Evolutionary conservation across 2,888 invertebrate species (phyloP).

Genomic region (Chloromyia formosa): DNA sequence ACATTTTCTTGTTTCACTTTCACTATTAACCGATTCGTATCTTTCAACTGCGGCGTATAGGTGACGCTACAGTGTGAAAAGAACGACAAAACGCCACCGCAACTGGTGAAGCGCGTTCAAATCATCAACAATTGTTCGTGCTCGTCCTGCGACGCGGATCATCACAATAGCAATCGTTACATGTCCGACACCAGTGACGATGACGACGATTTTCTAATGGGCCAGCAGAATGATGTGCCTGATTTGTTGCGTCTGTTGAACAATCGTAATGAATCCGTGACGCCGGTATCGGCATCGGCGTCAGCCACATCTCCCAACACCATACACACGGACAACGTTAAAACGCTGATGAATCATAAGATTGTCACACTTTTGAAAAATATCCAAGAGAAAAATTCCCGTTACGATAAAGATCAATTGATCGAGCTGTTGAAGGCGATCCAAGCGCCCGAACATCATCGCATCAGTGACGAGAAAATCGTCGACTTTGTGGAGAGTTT

Average conservation of each 20-base stretch:
- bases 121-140: slow-evolving; percentile 75
- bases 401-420: slow-evolving; percentile 57
- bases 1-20: not conserved
- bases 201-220: slow-evolving; percentile 47
- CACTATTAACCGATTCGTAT: not conserved
- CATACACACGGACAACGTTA: slow-evolving; percentile 50
- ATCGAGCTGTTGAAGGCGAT: slow-evolving; percentile 57
- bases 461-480: slow-evolving; percentile 57
- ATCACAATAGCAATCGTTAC: slow-evolving; percentile 57
- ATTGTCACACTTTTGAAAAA: slow-evolving; percentile 50
- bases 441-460: slow-evolving; percentile 55
- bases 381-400: slow-evolving; percentile 55
- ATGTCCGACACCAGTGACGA: slow-evolving; percentile 53
- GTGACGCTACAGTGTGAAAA: slow-evolving; percentile 70
- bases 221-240: slow-evolving; percentile 58
- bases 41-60: slow-evolving; percentile 58
- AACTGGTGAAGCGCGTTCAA: slow-evolving; percentile 70
- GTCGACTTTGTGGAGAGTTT: slow-evolving; percentile 60
- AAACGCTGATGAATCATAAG: slow-evolving; percentile 54
- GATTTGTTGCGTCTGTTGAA: slow-evolving; percentile 59
- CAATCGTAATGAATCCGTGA: slow-evolving; percentile 50
- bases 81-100: slow-evolving; percentile 65
- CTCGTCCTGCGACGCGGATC: slow-evolving; percentile 66
- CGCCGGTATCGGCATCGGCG: not conserved
- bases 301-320: not conserved